Base-by-base conservation (phyloP, 2,797 vertebrate genomes). In the Chiroxiphia lanceolata region DNA sequence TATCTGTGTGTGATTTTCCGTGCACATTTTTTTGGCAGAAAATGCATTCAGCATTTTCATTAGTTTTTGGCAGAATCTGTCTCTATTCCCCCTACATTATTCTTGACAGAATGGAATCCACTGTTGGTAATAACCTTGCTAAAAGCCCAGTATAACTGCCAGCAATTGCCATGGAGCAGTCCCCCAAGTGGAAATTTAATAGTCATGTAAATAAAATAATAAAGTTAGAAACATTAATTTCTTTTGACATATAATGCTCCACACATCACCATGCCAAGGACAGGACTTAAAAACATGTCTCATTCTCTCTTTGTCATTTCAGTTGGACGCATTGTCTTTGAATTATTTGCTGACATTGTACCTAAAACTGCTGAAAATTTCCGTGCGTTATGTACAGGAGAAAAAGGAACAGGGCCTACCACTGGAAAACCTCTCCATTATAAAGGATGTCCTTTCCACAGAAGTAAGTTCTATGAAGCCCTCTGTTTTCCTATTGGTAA, bases 341-440 rank as follows among this genome's bases (percentile, higher is more conserved):
- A 99, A 96, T 97, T 99, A 76, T 99, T 99, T 96, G 98, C 98
- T 67, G 99, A 99, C 13, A 51, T 99, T 87, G 98, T 99, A 74
- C 99, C 99, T 31, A 99, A 98, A 98, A 99, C 99, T 14, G 99
- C 99, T 16, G 99, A 99, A 94, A 99, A 99, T 97, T 99, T 99
- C 95, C 98, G 98, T 91, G 99, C 99, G 0, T 97, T 99, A 33
- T 99, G 99, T 97, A 99, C 99, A 1, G 99, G 99, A 54, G 99
- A 99, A 97, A 99, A 99, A 93, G 99, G 99, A 88, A 97, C 68
- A 12, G 99, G 99, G 19, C 68, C 97, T 71, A 98, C 98, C 8
- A 99, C 99, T 12, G 99, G 98, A 78, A 99, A 99, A 82, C 98
- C 99, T 20, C 98, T 99, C 81, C 98, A 99, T 97, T 99, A 99